Evolutionary conservation across 2,888 invertebrate genomes (phyloP).

Genomic region (Eretmocerus hayati): DNA sequence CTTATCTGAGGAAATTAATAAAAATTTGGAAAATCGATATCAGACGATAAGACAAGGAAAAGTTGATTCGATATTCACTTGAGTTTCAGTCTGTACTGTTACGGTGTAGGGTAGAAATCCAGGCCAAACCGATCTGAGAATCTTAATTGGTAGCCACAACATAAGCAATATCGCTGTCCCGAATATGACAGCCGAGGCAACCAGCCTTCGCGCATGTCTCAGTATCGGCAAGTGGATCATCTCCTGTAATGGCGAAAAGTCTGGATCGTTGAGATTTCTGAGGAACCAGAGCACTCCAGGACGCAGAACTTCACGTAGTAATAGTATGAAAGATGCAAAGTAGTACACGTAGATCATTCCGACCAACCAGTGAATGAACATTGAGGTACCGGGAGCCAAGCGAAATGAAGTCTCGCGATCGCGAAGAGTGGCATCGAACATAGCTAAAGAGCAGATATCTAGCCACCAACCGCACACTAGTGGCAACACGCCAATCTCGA

Average conservation of each 20-base stretch:
- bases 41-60: background rate
- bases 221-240: conserved; percentile 97
- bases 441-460: conserved; percentile 90
- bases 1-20: conserved; percentile 56
- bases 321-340: conserved; percentile 91
- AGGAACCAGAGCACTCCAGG: conserved; percentile 98
- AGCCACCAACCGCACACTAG: conserved; percentile 99
- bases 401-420: conserved; percentile 83
- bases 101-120: conserved; percentile 94
- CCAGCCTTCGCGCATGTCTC: conserved; percentile 80
- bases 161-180: conserved; percentile 92
- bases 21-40: background rate
- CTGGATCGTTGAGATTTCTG: conserved; percentile 96
- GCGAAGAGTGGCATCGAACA: conserved; percentile 83
- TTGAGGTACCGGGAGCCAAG: conserved; percentile 89
- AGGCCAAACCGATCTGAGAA: conserved; percentile 73
- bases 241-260: conserved; percentile 97
- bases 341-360: conserved; percentile 99
- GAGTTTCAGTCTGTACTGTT: conserved; percentile 71
- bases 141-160: conserved; percentile 89
- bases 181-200: conserved; percentile 91
- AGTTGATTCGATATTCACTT: conserved; percentile 45
- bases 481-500: conserved; percentile 95
- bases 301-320: conserved; percentile 86
- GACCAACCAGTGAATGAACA: conserved; percentile 98